phyloP scores from a whole-genome alignment of 2,797 vertebrate genomes.

The Pangasius djambal region DNA sequence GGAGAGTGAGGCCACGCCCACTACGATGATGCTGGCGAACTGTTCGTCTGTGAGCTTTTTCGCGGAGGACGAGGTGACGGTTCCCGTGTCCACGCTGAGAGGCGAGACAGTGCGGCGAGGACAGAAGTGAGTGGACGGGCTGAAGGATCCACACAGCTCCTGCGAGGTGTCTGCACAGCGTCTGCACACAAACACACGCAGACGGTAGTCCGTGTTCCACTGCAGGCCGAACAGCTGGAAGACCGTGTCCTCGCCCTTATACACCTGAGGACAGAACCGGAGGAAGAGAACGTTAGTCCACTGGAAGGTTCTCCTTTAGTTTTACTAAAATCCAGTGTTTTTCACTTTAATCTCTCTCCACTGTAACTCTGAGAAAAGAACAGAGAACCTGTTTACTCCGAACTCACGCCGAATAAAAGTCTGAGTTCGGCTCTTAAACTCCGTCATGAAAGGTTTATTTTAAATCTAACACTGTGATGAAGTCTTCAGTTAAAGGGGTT shows the following conservation, averaged over 20 bases:
- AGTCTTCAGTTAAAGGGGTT: background rate
- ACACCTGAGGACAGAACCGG: slow-evolving; percentile 73
- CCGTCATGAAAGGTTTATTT: background rate
- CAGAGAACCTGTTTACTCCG: background rate
- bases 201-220: slow-evolving; percentile 93
- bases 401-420: background rate
- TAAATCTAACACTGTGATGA: background rate
- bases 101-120: slow-evolving; percentile 80
- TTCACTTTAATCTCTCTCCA: background rate
- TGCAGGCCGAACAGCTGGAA: slow-evolving; percentile 96
- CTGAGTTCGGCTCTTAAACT: background rate
- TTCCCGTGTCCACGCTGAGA: slow-evolving; percentile 72
- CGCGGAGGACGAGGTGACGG: slow-evolving; percentile 66
- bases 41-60: slow-evolving; percentile 89
- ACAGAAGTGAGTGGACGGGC: slow-evolving; percentile 88
- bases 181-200: slow-evolving; percentile 92
- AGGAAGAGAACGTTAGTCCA: background rate
- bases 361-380: too few species aligned
- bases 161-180: slow-evolving; percentile 90
- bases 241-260: slow-evolving; percentile 91
- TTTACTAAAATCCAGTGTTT: background rate
- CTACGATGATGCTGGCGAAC: slow-evolving; percentile 91
- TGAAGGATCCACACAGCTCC: slow-evolving; percentile 93
- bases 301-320: background rate
- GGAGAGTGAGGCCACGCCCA: slow-evolving; percentile 89